phyloP scores from a whole-genome alignment of 2,113 vertebrate genomes.

The Notiomystis cincta region DNA sequence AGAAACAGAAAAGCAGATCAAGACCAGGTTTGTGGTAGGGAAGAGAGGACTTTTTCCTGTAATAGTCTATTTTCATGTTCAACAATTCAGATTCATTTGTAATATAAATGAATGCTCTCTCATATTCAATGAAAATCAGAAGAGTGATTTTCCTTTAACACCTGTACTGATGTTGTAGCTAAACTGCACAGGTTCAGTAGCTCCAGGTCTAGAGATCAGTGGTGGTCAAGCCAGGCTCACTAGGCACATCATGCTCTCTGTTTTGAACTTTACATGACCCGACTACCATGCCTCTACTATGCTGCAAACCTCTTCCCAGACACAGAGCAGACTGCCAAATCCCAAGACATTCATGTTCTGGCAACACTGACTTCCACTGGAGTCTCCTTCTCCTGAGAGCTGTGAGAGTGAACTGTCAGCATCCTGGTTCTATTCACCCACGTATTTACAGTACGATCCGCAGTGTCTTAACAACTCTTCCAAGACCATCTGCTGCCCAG shows the following conservation, averaged over 20 bases:
- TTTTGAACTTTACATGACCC: accelerated
- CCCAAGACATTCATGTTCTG: not conserved
- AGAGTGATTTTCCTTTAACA: not conserved
- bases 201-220: not conserved
- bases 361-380: not conserved
- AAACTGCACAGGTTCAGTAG: not conserved
- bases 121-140: not conserved
- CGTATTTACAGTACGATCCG: slow-evolving; percentile 48
- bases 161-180: not conserved
- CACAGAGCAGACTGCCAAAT: not conserved
- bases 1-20: not conserved
- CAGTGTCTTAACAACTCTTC: slow-evolving; percentile 57
- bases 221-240: not conserved
- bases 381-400: slow-evolving; percentile 31
- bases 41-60: not conserved
- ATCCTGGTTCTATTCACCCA: slow-evolving; percentile 47
- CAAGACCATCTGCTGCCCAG: slow-evolving; percentile 64
- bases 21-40: not conserved
- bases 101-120: not conserved
- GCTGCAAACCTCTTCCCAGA: not conserved
- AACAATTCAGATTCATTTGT: not conserved
- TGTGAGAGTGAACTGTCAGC: slow-evolving; percentile 43
- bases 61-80: not conserved
- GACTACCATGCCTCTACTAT: not conserved
- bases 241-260: not conserved